Evolutionary conservation across 2,797 vertebrate species (phyloP).

Genomic region (Scarus forsteni): DNA sequence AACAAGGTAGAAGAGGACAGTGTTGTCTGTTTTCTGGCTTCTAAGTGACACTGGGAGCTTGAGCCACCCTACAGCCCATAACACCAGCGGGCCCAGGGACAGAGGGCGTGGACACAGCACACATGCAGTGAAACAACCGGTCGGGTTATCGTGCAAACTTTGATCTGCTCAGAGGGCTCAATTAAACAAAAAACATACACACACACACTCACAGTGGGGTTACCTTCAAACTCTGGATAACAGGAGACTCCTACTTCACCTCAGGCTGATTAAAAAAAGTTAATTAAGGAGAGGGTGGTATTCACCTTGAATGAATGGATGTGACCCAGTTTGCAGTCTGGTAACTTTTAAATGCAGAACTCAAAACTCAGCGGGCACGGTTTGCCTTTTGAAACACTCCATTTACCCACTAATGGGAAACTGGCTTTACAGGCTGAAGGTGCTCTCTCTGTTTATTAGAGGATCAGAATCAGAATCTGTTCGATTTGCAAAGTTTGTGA

Average conservation of each 20-base stretch:
- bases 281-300: too few relatives aligned
- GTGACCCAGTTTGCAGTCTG: background rate
- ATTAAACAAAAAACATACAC: conserved; percentile 24
- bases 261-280: conserved; percentile 3
- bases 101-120: conserved; percentile 43
- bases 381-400: background rate
- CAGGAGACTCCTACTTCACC: background rate
- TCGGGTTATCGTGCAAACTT: conserved; percentile 37
- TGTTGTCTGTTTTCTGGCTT: conserved; percentile 42
- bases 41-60: conserved; percentile 59
- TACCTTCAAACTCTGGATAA: conserved; percentile 9
- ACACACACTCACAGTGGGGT: conserved; percentile 5
- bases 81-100: conserved; percentile 50
- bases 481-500: too few relatives aligned
- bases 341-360: background rate
- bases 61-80: conserved; percentile 76
- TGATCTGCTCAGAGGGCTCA: conserved; percentile 48
- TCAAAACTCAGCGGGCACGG: background rate
- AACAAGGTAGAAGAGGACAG: conserved; percentile 47
- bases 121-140: conserved; percentile 60
- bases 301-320: background rate
- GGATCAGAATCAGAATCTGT: too few relatives aligned
- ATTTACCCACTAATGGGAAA: background rate
- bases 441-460: background rate
- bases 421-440: background rate